A percentile compares a stretch with the other conserved stretches of the same genome.
phyloP scores from a whole-genome alignment of 1,140 invertebrate genomes.

The Calliphora vicina region DNA sequence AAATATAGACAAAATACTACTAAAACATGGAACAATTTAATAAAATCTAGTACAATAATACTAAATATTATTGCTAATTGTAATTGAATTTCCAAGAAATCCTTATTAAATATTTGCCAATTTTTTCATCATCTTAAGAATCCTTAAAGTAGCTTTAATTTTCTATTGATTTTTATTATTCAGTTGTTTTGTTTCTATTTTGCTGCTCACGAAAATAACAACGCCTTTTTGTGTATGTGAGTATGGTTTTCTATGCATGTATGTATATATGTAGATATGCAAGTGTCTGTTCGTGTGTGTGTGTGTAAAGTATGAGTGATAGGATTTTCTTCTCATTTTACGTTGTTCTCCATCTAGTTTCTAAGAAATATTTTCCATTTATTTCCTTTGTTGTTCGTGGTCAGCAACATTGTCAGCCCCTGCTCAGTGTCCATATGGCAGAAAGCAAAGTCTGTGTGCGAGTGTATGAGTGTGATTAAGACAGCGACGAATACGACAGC shows the following conservation, averaged over 20 bases:
- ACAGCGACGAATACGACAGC: too few relatives aligned
- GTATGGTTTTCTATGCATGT: background rate
- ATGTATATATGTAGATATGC: background rate
- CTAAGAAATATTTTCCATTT: background rate
- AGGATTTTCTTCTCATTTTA: background rate
- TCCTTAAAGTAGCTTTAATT: background rate
- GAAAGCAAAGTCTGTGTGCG: background rate
- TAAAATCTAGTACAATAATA: too few relatives aligned
- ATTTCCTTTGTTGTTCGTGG: slow-evolving; percentile 15
- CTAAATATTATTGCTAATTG: too few relatives aligned
- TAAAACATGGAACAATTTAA: too few relatives aligned
- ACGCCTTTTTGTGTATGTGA: background rate
- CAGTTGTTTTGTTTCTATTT: slow-evolving; percentile 8
- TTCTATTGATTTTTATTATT: background rate
- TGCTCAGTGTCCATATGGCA: background rate
- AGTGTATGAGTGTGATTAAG: too few relatives aligned
- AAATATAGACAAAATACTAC: too few relatives aligned
- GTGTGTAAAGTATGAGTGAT: slow-evolving; percentile 8
- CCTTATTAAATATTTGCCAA: background rate
- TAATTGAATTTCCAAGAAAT: too few relatives aligned
- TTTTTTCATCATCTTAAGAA: background rate
- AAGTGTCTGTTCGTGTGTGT: too few relatives aligned
- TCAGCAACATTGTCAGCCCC: slow-evolving; percentile 6
- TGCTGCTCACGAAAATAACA: slow-evolving; percentile 2
- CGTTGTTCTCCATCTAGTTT: background rate